These are phyloP conservation scores for Eupithecia subumbrata DNA, from an alignment of 2,888 invertebrate species.

Conservation along the genomic window DNA sequence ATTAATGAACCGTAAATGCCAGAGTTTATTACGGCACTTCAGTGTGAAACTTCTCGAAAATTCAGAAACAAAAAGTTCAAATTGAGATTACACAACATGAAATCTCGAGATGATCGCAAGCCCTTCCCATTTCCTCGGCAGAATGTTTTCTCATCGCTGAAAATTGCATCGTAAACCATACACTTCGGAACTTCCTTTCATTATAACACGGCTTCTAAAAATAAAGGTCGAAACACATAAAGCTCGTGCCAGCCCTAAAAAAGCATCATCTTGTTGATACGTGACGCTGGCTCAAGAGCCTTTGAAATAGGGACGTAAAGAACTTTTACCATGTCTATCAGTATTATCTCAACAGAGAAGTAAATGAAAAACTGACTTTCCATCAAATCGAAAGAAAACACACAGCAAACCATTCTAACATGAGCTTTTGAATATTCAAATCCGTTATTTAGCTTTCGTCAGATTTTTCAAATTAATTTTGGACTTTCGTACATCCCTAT, in stretches of 20 bases:
- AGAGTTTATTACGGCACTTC: constrained; percentile 25
- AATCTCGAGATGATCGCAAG: constrained; percentile 27
- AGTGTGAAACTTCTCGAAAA: constrained; percentile 6
- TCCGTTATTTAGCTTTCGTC: constrained; percentile 5
- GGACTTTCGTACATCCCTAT: constrained; percentile 30
- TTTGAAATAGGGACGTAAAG: constrained; percentile 30
- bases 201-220: constrained; percentile 37
- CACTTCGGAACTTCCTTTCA: constrained; percentile 37
- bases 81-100: constrained; percentile 28
- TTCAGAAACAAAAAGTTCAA: constrained; percentile 24
- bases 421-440: constrained; percentile 10
- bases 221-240: constrained; percentile 49
- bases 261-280: constrained; percentile 57
- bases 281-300: constrained; percentile 49
- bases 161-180: constrained; percentile 38
- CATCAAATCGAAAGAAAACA: constrained; percentile 14
- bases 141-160: constrained; percentile 34
- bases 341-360: constrained; percentile 4
- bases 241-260: constrained; percentile 54
- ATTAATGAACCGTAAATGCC: constrained; percentile 34
- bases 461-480: constrained; percentile 24
- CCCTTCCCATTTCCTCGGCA: constrained; percentile 25
- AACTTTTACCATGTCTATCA: constrained; percentile 8
- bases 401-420: background rate
- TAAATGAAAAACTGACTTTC: constrained; percentile 1